phyloP scores from a whole-genome alignment of 2,797 vertebrate species.

The Mycteria americana region DNA sequence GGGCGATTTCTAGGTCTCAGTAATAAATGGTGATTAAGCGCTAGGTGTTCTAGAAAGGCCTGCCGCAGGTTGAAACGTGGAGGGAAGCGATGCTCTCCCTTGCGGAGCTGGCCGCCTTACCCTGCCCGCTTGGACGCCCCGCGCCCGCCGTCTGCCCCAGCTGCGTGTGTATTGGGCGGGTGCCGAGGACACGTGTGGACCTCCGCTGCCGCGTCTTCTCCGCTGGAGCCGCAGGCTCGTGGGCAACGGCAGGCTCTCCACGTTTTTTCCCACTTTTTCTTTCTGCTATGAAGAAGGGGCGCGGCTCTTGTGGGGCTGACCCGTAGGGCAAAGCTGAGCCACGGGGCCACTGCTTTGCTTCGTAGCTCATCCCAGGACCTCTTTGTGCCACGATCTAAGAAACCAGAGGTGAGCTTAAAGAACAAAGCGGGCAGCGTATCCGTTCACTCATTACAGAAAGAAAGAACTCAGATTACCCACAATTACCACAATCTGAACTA shows the following conservation, averaged over 20 bases:
- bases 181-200: accelerated
- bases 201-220: background rate
- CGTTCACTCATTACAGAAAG: background rate
- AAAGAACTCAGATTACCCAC: background rate
- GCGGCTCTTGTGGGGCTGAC: background rate
- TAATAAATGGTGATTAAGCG: background rate
- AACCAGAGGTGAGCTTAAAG: background rate
- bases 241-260: background rate
- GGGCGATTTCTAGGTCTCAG: background rate
- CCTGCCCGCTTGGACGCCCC: background rate
- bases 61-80: background rate
- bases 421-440: background rate
- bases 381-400: too few relatives aligned
- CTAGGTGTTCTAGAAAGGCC: background rate
- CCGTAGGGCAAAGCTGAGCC: background rate
- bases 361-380: background rate
- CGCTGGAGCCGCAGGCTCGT: background rate
- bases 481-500: background rate
- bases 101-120: background rate
- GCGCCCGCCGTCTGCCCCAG: background rate
- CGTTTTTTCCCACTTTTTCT: background rate
- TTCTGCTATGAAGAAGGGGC: background rate
- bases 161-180: accelerated
- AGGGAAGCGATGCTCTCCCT: background rate
- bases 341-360: background rate